phyloP scores from a whole-genome alignment of 2,113 vertebrate species.

The Etheostoma cragini region DNA sequence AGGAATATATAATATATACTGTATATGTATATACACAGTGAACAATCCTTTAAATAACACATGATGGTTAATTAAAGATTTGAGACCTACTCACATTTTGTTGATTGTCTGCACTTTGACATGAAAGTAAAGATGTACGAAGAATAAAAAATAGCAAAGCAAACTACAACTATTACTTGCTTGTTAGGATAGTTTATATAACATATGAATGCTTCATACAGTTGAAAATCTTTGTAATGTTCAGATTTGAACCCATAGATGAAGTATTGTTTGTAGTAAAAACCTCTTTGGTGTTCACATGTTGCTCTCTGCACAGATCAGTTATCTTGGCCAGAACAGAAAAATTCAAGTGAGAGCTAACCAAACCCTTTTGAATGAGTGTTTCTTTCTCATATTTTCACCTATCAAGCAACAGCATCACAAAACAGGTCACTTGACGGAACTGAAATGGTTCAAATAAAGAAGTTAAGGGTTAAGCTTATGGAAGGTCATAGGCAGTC shows the following conservation, averaged over 20 bases:
- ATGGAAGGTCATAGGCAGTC: not conserved
- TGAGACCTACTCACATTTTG: not conserved
- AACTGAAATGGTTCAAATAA: not conserved
- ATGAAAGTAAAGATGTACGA: too few relatives aligned
- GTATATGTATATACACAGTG: not conserved
- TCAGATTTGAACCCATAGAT: not conserved
- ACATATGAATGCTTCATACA: not conserved
- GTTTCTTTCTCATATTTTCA: not conserved
- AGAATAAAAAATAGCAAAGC: not conserved
- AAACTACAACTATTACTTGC: not conserved
- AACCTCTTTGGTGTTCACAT: not conserved
- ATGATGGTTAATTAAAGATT: not conserved
- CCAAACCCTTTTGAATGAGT: not conserved
- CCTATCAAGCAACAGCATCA: not conserved
- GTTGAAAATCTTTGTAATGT: not conserved
- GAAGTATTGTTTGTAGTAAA: not conserved
- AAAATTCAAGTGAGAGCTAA: not conserved
- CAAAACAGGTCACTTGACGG: not conserved
- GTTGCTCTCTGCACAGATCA: not conserved
- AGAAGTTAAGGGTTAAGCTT: conserved; percentile 1
- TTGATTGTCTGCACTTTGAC: not conserved
- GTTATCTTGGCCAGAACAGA: not conserved
- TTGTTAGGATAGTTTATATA: not conserved
- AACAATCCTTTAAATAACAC: not conserved
- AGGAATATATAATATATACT: too few relatives aligned